Evolutionary conservation across 2,113 vertebrate species (phyloP).

Genomic region (Odontesthes bonariensis): DNA sequence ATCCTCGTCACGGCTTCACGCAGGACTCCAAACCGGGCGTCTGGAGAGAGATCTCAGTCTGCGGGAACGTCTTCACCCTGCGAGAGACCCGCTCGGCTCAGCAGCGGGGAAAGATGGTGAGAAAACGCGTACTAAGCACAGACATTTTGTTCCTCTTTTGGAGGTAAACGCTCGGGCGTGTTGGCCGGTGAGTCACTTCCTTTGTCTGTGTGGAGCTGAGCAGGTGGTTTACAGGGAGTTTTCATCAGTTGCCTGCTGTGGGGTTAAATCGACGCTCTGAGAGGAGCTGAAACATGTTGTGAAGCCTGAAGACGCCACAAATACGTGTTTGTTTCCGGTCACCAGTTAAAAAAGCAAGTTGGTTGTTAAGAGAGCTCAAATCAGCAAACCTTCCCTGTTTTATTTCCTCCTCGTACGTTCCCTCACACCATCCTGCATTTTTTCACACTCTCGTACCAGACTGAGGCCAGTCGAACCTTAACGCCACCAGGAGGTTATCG

Average conservation of each 20-base stretch:
- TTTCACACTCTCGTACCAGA: neutral
- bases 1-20: constrained; percentile 94
- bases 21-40: constrained; percentile 97
- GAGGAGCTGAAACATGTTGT: no score
- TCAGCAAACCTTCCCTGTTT: no score
- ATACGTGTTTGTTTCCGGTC: no score
- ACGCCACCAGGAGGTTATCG: constrained; percentile 32
- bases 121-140: neutral
- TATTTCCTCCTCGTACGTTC: neutral
- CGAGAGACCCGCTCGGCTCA: constrained; percentile 97
- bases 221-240: no score
- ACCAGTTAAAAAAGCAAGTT: no score
- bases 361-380: neutral
- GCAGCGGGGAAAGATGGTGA: constrained; percentile 97
- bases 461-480: constrained; percentile 24
- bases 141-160: neutral
- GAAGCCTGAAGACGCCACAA: no score
- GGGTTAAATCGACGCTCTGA: no score
- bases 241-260: no score
- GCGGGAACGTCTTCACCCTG: constrained; percentile 96
- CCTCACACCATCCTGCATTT: neutral
- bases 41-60: constrained; percentile 98
- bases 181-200: neutral
- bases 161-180: neutral
- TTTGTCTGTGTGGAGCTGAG: no score